phyloP scores from a whole-genome alignment of 2,113 vertebrate species.

The Elgaria multicarinata region DNA sequence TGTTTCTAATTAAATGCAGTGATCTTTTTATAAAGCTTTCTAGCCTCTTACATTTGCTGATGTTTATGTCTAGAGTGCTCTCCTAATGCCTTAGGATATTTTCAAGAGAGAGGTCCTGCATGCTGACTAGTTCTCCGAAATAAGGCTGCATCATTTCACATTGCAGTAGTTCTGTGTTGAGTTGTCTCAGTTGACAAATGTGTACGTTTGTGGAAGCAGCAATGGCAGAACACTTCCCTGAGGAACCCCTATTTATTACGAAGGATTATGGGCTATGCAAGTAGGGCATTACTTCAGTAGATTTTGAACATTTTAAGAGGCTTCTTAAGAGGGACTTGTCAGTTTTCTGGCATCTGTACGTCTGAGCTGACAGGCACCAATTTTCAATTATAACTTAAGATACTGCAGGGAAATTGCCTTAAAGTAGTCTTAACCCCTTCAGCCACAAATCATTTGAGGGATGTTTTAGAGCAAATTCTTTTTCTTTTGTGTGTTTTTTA shows the following conservation, averaged over 20 bases:
- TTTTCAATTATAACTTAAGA: background rate
- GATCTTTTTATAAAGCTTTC: constrained; percentile 19
- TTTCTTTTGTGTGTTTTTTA: background rate
- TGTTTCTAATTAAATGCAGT: constrained; percentile 18
- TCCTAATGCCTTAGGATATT: background rate
- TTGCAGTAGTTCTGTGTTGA: background rate
- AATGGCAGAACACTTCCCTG: background rate
- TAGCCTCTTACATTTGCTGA: constrained; percentile 1
- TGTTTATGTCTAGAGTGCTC: constrained; percentile 2
- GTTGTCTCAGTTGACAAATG: background rate
- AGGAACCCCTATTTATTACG: background rate
- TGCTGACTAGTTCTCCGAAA: background rate
- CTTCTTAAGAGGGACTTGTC: background rate
- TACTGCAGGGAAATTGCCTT: background rate
- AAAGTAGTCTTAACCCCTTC: background rate
- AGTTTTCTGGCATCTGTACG: background rate
- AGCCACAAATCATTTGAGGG: background rate
- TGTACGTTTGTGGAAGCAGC: background rate
- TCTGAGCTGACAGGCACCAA: background rate
- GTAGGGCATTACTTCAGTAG: background rate
- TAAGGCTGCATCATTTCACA: background rate
- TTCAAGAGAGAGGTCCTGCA: background rate
- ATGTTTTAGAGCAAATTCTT: background rate
- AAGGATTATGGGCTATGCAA: background rate
- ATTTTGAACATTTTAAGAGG: background rate